A percentile compares a stretch with the other conserved stretches of the same genome.
Conservation (phyloP, 1,140 invertebrate species). For the Brachionus rubens region DNA sequence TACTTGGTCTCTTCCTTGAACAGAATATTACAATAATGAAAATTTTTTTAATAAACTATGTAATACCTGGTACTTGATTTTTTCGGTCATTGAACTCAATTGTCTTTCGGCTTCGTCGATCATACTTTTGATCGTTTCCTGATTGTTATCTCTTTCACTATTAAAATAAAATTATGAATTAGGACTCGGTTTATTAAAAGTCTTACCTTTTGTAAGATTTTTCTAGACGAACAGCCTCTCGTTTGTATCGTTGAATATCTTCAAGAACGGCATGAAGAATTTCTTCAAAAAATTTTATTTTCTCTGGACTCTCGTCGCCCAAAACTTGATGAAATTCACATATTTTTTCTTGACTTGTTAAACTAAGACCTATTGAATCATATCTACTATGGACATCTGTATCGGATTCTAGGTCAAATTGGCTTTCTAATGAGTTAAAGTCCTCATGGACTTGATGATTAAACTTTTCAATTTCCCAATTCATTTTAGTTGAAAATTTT, state of each 20-base stretch:
- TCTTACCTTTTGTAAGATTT: constrained; percentile 15
- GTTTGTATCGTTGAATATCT: constrained; percentile 31
- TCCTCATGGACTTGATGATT: neutral
- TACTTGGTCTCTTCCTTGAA: constrained; percentile 29
- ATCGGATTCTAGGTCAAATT: neutral
- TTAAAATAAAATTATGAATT: neutral
- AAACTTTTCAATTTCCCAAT: constrained; percentile 3
- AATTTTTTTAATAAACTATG: neutral
- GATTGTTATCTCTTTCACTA: constrained; percentile 35
- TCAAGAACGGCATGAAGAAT: neutral
- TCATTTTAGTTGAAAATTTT: too few species aligned
- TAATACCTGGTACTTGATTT: neutral
- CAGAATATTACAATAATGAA: too few species aligned
- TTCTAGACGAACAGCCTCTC: neutral
- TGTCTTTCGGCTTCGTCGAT: constrained; percentile 41
- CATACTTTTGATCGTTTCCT: constrained; percentile 31
- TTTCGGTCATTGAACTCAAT: neutral
- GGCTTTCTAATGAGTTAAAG: neutral
- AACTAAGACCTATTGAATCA: neutral
- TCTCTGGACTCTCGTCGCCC: neutral
- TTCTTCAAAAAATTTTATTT: constrained; percentile 26
- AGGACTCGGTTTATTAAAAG: neutral
- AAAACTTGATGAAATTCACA: constrained; percentile 23
- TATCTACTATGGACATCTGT: neutral
- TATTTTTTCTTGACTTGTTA: constrained; percentile 36